Evolutionary conservation across 2,797 vertebrate genomes (phyloP), one percentile per base, ranked within the genome.

Genomic region (Lophius americanus): DNA sequence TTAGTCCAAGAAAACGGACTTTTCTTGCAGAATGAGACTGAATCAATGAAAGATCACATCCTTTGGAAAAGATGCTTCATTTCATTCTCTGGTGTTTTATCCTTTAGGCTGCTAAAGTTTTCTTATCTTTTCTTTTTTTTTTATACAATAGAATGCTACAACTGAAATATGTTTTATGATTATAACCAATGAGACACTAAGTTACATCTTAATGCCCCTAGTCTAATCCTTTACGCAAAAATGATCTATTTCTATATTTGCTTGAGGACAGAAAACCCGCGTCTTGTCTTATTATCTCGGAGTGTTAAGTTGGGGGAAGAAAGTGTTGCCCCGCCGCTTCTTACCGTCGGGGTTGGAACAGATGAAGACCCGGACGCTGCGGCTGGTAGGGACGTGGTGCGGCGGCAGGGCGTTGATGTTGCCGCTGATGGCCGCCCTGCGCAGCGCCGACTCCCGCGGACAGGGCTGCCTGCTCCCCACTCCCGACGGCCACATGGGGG

Each of bases 301-400:
- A 23, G 23, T 23, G 23, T 1, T 23, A 23, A 23, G 23, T 13
- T 44, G 44, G 7, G 46, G 36, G 1, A 39, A 46, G 6, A 9
- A 37, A 33, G 7, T 11, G 33, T 12, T 3, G 47, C 53, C 41
- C 53, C 11, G 36, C 38, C 46, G 60, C 6, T 8, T 81, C 91
- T 94, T 94, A 98, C 97, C 97, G 93, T 98, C 96, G 70, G 97
- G 96, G 90, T 96, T 97, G 93, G 96, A 92, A 82, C 95, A 96
- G 92, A 98, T 95, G 94, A 98, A 99, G 84, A 98, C 95, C 32
- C 96, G 94, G 75, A 98, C 95, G 79, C 96, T 97, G 85, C 96
- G 94, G 81, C 96, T 96, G 51, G 94, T 95, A 74, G 97, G 96
- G 75, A 95, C 93, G 37, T 96, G 93, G 91, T 96, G 94, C 58